Conservation (phyloP, 2,797 vertebrate genomes). For the Florisuga fusca region DNA sequence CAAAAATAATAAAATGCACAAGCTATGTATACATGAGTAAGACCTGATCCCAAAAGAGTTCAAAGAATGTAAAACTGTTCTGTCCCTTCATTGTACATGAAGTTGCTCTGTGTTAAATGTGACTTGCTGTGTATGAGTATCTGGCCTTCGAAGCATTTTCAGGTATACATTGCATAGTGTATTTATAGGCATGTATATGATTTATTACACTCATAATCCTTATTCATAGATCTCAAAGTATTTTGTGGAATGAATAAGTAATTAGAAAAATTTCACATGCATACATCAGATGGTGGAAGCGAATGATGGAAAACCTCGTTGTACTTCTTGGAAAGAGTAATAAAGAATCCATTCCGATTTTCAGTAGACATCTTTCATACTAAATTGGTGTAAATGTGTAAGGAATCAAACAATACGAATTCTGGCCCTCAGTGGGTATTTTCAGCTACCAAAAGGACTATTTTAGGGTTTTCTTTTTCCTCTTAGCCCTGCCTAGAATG, state of each 20-base stretch:
- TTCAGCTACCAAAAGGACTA: neutral
- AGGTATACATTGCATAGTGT: neutral
- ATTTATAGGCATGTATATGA: neutral
- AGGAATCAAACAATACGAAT: neutral
- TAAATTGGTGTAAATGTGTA: neutral
- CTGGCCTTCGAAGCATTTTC: neutral
- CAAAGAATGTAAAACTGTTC: neutral
- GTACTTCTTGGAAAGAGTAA: neutral
- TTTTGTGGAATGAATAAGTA: slow-evolving; percentile 17
- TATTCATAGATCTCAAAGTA: neutral
- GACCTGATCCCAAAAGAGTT: neutral
- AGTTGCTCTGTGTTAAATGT: neutral
- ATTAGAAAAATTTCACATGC: neutral
- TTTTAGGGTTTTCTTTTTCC: neutral
- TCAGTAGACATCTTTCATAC: neutral
- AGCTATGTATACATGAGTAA: neutral
- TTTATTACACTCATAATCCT: neutral
- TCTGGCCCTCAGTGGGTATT: neutral
- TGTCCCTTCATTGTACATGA: neutral
- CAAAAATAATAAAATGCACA: neutral
- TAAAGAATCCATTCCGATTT: slow-evolving; percentile 14
- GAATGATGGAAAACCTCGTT: neutral
- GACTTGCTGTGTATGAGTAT: neutral
- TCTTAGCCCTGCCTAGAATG: neutral
- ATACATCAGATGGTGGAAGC: neutral